Base-by-base conservation (phyloP, 2,113 vertebrate genomes). In the Alosa alosa region DNA sequence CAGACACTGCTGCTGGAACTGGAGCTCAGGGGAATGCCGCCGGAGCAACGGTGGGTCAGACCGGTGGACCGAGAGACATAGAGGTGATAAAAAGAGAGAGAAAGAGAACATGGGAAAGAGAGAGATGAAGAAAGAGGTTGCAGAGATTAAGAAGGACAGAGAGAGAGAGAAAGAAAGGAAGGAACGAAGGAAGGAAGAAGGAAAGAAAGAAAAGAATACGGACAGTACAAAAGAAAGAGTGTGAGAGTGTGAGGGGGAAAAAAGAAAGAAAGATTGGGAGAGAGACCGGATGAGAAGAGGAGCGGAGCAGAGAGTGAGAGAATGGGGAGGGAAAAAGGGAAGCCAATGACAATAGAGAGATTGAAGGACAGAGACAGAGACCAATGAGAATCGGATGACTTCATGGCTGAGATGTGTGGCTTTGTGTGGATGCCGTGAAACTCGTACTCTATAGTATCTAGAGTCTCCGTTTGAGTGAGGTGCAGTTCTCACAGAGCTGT, bases 171-270 rank as follows among this genome's bases (percentile, higher is more conserved):
- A 31, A 5, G 64, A 84, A 50, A 86, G 87, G 82, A 83, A 84
- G 78, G 86, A n/a, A n/a, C n/a, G n/a, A 17, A 46, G 68, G 8
- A 13, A 25, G 25, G 4, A 13, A 75, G 22, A 55, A 55, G 17
- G 50, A 55, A 10, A 55, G 50, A 55, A 57, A 20, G 52, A 20
- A 57, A 57, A 13, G 15, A 57, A 57, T 11, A 57, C 86, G 49
- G 72, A 82, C 86, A 89, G 81, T 83, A 87, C 46, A 60, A 46
- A 25, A 55, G 75, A 31, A 44, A 82, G 20, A 55, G 20, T 64
- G 78, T 8, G 60, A 64, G 60, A 25, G 6, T 3, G 57, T n/a
- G 20, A 6, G 57, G 20, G 22, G n/a, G 57, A n/a, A 1, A 20
- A n/a, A 64, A 25, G n/a, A 64, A 22, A n/a, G 22, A n/a, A 20